Conservation (phyloP, 2,113 vertebrate genomes). For the Mesoclemmys tuberculata region DNA sequence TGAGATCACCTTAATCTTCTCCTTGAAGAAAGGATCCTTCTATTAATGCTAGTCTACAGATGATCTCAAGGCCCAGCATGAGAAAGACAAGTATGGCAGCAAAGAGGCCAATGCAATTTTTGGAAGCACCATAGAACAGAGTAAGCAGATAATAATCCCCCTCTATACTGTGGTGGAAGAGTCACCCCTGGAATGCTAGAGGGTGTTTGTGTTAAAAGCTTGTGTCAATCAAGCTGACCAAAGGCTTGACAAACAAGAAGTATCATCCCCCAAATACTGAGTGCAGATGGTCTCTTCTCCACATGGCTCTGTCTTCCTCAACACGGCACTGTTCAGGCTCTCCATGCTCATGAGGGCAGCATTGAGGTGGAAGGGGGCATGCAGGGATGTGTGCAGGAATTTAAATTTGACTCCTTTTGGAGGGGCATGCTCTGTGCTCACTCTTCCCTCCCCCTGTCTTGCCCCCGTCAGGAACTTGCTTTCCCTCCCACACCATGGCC, state of each 20-base stretch:
- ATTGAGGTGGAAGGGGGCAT: not conserved
- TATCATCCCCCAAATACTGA: not conserved
- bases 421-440: too few relatives aligned
- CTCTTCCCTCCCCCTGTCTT: too few relatives aligned
- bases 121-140: fast-evolving
- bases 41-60: not conserved
- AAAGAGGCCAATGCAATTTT: not conserved
- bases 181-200: not conserved
- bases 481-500: too few relatives aligned
- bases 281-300: not conserved
- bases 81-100: not conserved
- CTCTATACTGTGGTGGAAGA: not conserved
- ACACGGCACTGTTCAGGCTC: not conserved
- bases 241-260: not conserved
- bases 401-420: too few relatives aligned
- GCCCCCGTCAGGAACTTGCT: too few relatives aligned
- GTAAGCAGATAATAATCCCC: not conserved
- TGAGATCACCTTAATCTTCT: slow-evolving; percentile 4
- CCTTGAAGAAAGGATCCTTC: not conserved
- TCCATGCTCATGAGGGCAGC: not conserved
- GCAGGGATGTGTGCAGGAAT: too few relatives aligned
- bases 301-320: not conserved
- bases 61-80: not conserved
- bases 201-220: not conserved
- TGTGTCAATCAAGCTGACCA: not conserved